Conservation (phyloP, 1,140 invertebrate genomes). For the Drosophila micromelanica region DNA sequence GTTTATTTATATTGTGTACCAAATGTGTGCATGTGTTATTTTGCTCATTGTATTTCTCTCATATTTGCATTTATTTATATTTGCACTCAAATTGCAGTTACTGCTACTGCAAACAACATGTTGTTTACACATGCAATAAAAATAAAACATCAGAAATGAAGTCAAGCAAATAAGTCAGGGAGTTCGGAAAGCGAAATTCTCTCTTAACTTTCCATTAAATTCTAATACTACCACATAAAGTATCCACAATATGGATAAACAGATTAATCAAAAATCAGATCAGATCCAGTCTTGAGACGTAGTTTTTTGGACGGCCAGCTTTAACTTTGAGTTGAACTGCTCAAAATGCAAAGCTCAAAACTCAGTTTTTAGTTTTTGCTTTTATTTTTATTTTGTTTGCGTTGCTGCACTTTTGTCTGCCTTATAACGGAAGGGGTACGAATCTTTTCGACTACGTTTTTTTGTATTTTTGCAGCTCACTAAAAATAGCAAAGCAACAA, state of each 20-base stretch:
- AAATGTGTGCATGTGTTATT: slow-evolving; percentile 11
- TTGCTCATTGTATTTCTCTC: slow-evolving; percentile 1
- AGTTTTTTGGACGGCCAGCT: too few species aligned
- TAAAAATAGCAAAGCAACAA: slow-evolving; percentile 70
- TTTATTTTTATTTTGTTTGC: background rate
- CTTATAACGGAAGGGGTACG: slow-evolving; percentile 65
- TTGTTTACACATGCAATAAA: slow-evolving; percentile 17
- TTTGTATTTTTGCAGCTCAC: slow-evolving; percentile 49
- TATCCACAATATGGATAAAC: background rate
- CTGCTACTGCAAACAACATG: slow-evolving; percentile 7
- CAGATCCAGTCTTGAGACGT: background rate
- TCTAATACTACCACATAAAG: too few species aligned
- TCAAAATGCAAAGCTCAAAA: slow-evolving; percentile 61
- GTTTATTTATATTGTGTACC: slow-evolving; percentile 33
- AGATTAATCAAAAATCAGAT: slow-evolving; percentile 11
- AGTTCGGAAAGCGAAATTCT: too few species aligned
- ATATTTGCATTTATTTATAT: slow-evolving; percentile 35
- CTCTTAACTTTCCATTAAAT: background rate
- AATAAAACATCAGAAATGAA: slow-evolving; percentile 18
- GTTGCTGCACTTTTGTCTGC: slow-evolving; percentile 29
- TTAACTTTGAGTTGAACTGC: slow-evolving; percentile 24
- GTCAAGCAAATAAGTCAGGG: slow-evolving; percentile 18
- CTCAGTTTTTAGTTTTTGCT: slow-evolving; percentile 30
- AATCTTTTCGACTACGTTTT: slow-evolving; percentile 57
- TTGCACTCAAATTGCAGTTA: slow-evolving; percentile 27